phyloP scores from a whole-genome alignment of 2,888 invertebrate species.

The Macrosoma leucophasiata region DNA sequence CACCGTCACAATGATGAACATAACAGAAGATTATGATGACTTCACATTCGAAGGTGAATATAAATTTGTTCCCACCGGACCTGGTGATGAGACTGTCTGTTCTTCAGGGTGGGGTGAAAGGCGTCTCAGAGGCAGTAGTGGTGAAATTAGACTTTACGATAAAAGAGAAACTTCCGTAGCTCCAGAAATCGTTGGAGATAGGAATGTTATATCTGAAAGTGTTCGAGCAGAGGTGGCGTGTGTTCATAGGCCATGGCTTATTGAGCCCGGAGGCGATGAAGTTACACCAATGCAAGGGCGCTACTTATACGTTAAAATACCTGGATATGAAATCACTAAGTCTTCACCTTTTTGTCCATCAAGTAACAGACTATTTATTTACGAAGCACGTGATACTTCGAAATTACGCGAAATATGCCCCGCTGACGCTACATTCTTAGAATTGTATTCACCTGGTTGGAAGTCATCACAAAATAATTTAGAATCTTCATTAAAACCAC shows the following conservation, averaged over 20 bases:
- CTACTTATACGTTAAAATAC: slow-evolving; percentile 82
- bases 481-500: slow-evolving; percentile 67
- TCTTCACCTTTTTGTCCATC: slow-evolving; percentile 77
- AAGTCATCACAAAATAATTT: slow-evolving; percentile 62
- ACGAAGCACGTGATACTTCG: slow-evolving; percentile 80
- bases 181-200: slow-evolving; percentile 64
- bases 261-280: slow-evolving; percentile 85
- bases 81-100: slow-evolving; percentile 76
- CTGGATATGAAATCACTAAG: slow-evolving; percentile 76
- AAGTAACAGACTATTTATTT: slow-evolving; percentile 82
- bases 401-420: slow-evolving; percentile 81
- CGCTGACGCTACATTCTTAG: slow-evolving; percentile 71
- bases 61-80: slow-evolving; percentile 77
- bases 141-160: slow-evolving; percentile 81
- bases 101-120: slow-evolving; percentile 80
- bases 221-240: slow-evolving; percentile 76
- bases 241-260: slow-evolving; percentile 85
- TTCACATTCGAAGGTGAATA: slow-evolving; percentile 86
- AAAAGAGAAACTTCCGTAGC: slow-evolving; percentile 66
- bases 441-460: slow-evolving; percentile 84
- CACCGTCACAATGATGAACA: slow-evolving; percentile 85
- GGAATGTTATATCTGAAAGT: slow-evolving; percentile 70
- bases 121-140: slow-evolving; percentile 81
- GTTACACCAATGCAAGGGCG: slow-evolving; percentile 75
- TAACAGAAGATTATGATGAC: slow-evolving; percentile 86